Conservation (phyloP, 2,797 vertebrate species). For the Cygnus olor region DNA sequence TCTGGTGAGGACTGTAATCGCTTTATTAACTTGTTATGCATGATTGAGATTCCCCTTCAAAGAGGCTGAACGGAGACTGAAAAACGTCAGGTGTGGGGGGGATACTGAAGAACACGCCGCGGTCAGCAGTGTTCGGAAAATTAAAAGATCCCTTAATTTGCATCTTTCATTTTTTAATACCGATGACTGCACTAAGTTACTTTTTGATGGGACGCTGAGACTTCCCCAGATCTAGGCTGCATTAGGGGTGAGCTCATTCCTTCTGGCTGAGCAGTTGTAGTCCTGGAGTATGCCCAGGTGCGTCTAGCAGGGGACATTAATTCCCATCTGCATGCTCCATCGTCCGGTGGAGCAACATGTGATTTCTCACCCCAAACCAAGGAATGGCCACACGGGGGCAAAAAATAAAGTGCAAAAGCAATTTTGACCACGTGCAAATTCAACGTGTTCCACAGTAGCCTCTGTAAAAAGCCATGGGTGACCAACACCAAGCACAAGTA, state of each 20-base stretch:
- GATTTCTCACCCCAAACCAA: not conserved
- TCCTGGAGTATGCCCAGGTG: fast-evolving
- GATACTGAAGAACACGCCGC: fast-evolving
- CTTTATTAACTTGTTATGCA: too few relatives aligned
- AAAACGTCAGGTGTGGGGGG: fast-evolving
- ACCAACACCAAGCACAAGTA: not conserved
- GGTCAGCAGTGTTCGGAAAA: not conserved
- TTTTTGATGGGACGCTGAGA: not conserved
- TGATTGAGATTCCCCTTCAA: too few relatives aligned
- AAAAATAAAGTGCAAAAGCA: not conserved
- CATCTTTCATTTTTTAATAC: not conserved
- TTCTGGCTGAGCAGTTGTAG: fast-evolving
- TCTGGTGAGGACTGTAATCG: too few relatives aligned
- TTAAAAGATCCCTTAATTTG: not conserved
- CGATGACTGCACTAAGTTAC: not conserved
- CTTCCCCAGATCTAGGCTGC: not conserved
- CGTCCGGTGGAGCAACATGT: not conserved
- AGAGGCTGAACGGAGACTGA: too few relatives aligned
- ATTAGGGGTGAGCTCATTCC: not conserved
- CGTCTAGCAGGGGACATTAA: fast-evolving
- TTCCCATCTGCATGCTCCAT: not conserved
- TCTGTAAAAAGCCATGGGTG: not conserved
- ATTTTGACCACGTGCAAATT: not conserved
- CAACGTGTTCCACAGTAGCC: fast-evolving
- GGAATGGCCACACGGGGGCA: not conserved